phyloP scores from a whole-genome alignment of 2,888 invertebrate genomes.

The Epirrhoe tristata region DNA sequence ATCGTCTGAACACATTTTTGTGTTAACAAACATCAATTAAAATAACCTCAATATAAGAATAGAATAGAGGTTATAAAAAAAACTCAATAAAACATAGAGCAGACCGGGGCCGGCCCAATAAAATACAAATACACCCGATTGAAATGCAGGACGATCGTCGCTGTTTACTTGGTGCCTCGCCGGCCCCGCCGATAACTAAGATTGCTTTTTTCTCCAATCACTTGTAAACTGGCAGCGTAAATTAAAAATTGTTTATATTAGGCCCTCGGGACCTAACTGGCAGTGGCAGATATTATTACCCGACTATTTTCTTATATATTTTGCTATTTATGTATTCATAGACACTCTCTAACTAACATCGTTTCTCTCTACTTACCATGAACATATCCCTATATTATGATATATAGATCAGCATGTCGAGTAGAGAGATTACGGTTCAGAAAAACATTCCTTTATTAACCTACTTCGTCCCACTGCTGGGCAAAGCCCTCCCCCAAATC shows the following conservation, averaged over 20 bases:
- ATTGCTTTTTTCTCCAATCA: slow-evolving; percentile 79
- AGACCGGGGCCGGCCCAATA: slow-evolving; percentile 72
- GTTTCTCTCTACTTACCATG: too few species aligned
- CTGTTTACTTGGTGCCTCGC: slow-evolving; percentile 74
- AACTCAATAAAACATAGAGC: slow-evolving; percentile 76
- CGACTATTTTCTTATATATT: neutral
- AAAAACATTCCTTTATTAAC: too few species aligned
- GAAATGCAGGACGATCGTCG: slow-evolving; percentile 77
- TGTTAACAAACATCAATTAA: slow-evolving; percentile 14
- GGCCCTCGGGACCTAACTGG: slow-evolving; percentile 9
- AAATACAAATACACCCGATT: slow-evolving; percentile 82
- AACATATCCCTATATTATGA: too few species aligned
- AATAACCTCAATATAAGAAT: slow-evolving; percentile 11
- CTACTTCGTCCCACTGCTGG: too few species aligned
- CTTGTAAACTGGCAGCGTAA: slow-evolving; percentile 75
- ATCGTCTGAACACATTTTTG: neutral
- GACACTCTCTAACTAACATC: neutral
- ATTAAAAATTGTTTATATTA: slow-evolving; percentile 60
- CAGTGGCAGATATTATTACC: neutral
- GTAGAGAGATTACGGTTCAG: too few species aligned
- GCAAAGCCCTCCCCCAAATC: too few species aligned
- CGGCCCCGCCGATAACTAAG: slow-evolving; percentile 66
- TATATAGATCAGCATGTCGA: too few species aligned
- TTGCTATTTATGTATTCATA: neutral
- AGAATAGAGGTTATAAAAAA: slow-evolving; percentile 61